Conservation (phyloP, 2,888 invertebrate species). For the Xestia c-nigrum region DNA sequence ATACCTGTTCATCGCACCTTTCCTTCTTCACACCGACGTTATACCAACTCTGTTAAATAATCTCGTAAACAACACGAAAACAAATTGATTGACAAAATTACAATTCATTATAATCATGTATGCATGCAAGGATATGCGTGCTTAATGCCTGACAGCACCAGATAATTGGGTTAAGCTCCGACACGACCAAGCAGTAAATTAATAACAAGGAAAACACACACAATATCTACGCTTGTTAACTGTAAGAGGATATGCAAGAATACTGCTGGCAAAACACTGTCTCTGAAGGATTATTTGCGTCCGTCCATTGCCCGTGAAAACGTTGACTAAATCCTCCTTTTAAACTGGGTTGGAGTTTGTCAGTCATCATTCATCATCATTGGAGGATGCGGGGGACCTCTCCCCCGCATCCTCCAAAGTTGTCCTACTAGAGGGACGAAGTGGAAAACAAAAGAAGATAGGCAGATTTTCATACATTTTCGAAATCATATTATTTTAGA, state of each 20-base stretch:
- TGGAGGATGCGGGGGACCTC: too few species aligned
- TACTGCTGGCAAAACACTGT: conserved; percentile 19
- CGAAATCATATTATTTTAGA: not conserved
- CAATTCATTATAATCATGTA: conserved; percentile 31
- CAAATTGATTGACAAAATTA: conserved; percentile 37
- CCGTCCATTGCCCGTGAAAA: not conserved
- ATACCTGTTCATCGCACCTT: not conserved
- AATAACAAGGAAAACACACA: conserved; percentile 47
- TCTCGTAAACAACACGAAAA: not conserved
- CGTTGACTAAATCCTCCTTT: not conserved
- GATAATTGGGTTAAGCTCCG: conserved; percentile 55
- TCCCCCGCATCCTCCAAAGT: not conserved
- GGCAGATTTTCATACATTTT: not conserved
- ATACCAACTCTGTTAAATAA: not conserved
- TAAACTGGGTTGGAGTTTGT: not conserved
- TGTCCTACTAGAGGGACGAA: not conserved
- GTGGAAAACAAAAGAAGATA: not conserved
- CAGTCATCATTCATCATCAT: too few species aligned
- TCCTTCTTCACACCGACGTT: not conserved
- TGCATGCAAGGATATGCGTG: conserved; percentile 16
- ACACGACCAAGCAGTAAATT: conserved; percentile 38
- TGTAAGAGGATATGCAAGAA: conserved; percentile 11
- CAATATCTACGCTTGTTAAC: conserved; percentile 7
- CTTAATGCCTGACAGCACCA: conserved; percentile 33
- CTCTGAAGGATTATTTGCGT: conserved; percentile 22